A percentile compares a stretch with the other conserved stretches of the same genome.
phyloP scores from a whole-genome alignment of 1,140 invertebrate genomes.

The Steinernema khuongi region DNA sequence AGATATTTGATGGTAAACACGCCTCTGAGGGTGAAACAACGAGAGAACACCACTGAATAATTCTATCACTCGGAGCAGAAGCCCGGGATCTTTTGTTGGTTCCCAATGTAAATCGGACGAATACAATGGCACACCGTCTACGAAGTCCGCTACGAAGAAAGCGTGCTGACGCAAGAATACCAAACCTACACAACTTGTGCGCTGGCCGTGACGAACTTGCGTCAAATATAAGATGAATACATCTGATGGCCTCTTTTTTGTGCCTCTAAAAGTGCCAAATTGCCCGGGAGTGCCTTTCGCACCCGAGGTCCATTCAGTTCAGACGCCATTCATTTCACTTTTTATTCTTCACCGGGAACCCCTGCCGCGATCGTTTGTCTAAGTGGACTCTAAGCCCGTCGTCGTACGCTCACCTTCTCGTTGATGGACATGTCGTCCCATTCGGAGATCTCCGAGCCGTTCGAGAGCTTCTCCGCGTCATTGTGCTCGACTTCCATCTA shows the following conservation, averaged over 20 bases:
- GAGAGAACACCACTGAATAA: background rate
- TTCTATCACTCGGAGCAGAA: background rate
- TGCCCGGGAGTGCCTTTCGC: background rate
- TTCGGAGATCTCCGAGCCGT: background rate
- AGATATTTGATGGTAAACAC: constrained; percentile 2
- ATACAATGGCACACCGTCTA: too few species aligned
- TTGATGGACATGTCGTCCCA: constrained; percentile 12
- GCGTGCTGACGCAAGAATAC: too few species aligned
- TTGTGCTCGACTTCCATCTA: background rate
- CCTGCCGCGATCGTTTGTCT: background rate
- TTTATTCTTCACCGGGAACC: background rate
- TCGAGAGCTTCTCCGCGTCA: constrained; percentile 6
- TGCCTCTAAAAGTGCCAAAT: background rate
- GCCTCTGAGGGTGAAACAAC: background rate
- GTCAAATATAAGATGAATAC: too few species aligned
- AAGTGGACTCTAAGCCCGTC: background rate
- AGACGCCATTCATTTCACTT: background rate
- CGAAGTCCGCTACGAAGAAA: too few species aligned
- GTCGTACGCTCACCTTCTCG: constrained; percentile 1
- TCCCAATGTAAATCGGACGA: too few species aligned
- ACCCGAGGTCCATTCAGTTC: background rate
- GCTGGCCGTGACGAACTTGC: too few species aligned
- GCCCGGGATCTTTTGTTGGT: background rate
- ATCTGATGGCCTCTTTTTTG: too few species aligned
- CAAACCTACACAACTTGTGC: too few species aligned